Evolutionary conservation across 2,888 invertebrate genomes (phyloP).

Genomic region (Gryllus longicercus): DNA sequence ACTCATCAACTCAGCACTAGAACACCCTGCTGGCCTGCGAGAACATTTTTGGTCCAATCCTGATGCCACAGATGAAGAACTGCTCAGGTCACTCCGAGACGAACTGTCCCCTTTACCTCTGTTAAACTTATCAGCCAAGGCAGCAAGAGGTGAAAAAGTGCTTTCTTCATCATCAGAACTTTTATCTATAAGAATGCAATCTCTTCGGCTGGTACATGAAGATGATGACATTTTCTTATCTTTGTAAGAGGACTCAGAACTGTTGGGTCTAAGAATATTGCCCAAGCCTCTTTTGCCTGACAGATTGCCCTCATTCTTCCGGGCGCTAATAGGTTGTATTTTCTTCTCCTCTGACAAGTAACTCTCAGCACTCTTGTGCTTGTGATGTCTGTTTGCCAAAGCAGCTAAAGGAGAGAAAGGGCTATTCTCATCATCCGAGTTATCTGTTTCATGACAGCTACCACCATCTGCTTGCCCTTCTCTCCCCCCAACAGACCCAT

Average conservation of each 20-base stretch:
- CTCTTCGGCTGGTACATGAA: too few species aligned
- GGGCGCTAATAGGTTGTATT: too few species aligned
- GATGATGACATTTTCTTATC: too few species aligned
- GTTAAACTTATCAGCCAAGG: constrained; percentile 23
- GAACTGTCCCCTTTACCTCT: background rate
- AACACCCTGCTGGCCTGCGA: background rate
- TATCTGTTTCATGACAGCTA: background rate
- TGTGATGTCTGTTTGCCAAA: background rate
- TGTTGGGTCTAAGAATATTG: too few species aligned
- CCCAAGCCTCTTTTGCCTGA: too few species aligned
- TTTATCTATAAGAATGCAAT: background rate
- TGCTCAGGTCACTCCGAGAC: background rate
- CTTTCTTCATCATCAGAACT: background rate
- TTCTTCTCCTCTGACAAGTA: background rate
- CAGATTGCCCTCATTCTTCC: too few species aligned
- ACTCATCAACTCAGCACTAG: background rate
- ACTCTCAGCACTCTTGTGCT: background rate
- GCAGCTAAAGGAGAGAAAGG: background rate
- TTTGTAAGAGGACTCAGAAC: too few species aligned
- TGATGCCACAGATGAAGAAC: background rate
- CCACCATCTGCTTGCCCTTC: too few species aligned
- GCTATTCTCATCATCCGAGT: background rate
- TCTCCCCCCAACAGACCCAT: too few species aligned
- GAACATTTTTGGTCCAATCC: background rate
- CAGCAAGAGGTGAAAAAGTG: constrained; percentile 21